Evolutionary conservation across 2,888 invertebrate genomes (phyloP), one percentile per base, ranked within the genome.

Genomic region (Axea sp.): DNA sequence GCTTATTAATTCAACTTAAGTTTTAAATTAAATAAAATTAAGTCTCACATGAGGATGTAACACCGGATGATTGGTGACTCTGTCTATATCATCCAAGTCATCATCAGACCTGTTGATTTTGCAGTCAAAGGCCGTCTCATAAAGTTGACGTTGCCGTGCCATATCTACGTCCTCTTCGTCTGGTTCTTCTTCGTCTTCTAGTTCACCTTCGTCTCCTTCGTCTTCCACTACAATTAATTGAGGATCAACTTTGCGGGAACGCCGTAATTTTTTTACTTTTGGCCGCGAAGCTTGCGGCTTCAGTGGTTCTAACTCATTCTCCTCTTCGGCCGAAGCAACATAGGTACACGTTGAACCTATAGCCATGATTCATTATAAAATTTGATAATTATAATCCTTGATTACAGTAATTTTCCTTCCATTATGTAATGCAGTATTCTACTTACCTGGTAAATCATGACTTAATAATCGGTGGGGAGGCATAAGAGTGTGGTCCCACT

Each of bases 81-180:
- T 92, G 80, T 95, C 95, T 49, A 95, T 92, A 79, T 93, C 93
- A 82, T 95, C 95, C 84, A 95, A 90, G 79, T 95, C 93, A 86
- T 93, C 93, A 80, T 93, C 93, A 4, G 95, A 95, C 76, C 93
- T 92, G 84, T 92, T 93, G 82, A 95, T 92, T 88, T 94, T 94
- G 88, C 95, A 95, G 88, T 96, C 96, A 88, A 96, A 96, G 65
- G 96, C 96, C 60, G 96, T 96, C 88, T 96, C 96, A 87, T 96
- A 96, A 59, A 96, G 91, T 88, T 94, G 94, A 82, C 94, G 91
- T 87, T 91, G 91, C 62, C 92, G 89, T 1, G 87, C 87, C 84
- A 87, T 88, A 77, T 90, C 90, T 89, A 90, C 91, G 71, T 89
- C 89, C 81, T 88, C 88, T 79, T 90, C 89, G 89, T 90, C 90